phyloP scores from a whole-genome alignment of 2,113 vertebrate species.

The Corythoichthys haematopterus region DNA sequence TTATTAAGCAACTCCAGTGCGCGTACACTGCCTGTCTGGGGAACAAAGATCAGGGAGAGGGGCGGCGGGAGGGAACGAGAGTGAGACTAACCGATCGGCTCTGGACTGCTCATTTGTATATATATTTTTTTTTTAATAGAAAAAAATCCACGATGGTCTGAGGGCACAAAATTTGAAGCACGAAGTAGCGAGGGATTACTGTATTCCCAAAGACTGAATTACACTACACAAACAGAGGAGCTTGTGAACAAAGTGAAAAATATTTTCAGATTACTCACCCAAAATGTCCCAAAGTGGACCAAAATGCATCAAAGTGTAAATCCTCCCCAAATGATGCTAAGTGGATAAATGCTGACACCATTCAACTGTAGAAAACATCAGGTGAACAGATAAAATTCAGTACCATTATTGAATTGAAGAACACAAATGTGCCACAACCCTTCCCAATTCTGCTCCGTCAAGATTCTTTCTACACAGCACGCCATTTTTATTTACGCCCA shows the following conservation, averaged over 20 bases:
- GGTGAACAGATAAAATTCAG: background rate
- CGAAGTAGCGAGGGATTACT: no score
- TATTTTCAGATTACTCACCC: background rate
- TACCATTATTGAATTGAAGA: background rate
- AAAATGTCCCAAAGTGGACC: background rate
- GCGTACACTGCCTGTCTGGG: no score
- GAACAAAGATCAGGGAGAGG: no score
- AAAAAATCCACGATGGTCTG: no score
- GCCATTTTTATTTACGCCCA: slow-evolving; percentile 29
- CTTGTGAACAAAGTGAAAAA: background rate
- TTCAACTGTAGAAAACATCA: background rate
- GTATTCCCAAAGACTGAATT: background rate
- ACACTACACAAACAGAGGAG: background rate
- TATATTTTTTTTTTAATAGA: no score
- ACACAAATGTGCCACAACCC: background rate
- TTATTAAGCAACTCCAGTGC: no score
- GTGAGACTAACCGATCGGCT: no score
- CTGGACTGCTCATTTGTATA: no score
- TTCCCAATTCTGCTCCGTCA: slow-evolving; percentile 4
- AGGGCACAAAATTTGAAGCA: no score
- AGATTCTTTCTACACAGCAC: slow-evolving; percentile 27
- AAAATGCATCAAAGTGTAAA: background rate
- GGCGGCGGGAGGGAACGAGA: no score
- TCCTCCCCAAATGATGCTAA: background rate
- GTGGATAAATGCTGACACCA: background rate